A percentile compares a stretch with the other conserved stretches of the same genome.
phyloP scores from a whole-genome alignment of 2,113 vertebrate genomes.

The Thamnophis sirtalis region DNA sequence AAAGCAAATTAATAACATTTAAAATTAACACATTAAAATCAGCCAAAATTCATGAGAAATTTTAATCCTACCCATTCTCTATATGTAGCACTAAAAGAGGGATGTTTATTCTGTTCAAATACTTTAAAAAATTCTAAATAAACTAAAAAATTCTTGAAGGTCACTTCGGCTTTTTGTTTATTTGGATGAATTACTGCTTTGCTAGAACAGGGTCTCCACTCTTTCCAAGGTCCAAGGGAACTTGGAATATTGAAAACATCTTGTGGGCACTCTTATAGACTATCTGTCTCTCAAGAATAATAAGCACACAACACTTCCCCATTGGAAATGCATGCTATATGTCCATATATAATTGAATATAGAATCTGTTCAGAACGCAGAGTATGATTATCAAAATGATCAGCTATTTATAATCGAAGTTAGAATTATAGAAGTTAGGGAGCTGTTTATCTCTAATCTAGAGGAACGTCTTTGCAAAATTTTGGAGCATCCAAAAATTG shows the following conservation, averaged over 20 bases:
- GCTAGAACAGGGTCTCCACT: neutral
- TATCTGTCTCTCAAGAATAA: neutral
- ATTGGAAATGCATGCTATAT: neutral
- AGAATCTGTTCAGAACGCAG: neutral
- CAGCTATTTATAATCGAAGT: neutral
- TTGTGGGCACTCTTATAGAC: neutral
- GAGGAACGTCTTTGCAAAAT: neutral
- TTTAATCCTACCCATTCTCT: neutral
- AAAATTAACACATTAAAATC: neutral
- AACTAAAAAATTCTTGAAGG: neutral
- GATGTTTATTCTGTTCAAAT: neutral
- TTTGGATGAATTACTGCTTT: neutral
- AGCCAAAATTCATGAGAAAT: neutral
- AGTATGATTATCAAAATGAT: neutral
- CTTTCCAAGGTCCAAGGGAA: neutral
- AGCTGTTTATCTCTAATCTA: neutral
- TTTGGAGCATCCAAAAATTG: neutral
- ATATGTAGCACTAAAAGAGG: neutral
- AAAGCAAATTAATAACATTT: neutral
- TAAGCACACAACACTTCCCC: neutral
- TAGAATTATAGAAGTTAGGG: accelerated
- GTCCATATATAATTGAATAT: neutral
- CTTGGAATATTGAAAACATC: neutral
- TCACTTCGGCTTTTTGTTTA: neutral
- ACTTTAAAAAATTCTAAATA: neutral